A percentile compares a stretch with the other conserved stretches of the same genome.
Conservation (phyloP, 2,113 vertebrate species). For the Malaclemys terrapin region DNA sequence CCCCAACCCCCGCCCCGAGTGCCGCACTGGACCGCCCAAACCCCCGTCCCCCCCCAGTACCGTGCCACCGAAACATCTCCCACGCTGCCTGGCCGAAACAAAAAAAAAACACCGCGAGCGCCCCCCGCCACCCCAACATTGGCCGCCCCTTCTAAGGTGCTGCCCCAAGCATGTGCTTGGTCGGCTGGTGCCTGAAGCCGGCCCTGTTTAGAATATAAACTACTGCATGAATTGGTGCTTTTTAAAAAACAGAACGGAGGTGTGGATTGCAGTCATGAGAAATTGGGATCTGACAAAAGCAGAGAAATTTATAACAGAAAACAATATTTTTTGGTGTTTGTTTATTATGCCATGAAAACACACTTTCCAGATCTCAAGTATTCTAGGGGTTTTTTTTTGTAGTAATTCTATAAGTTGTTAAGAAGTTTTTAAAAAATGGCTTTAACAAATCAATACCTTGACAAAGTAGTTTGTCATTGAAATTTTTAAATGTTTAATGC, state of each 20-base stretch:
- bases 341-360: background rate
- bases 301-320: background rate
- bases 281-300: background rate
- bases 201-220: background rate
- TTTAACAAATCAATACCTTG: background rate
- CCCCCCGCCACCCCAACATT: too few relatives aligned
- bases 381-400: slow-evolving; percentile 1
- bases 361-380: background rate
- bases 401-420: background rate
- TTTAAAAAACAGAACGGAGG: background rate
- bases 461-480: background rate
- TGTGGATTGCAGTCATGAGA: background rate
- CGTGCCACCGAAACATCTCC: too few relatives aligned
- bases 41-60: too few relatives aligned
- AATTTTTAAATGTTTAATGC: slow-evolving; percentile 34
- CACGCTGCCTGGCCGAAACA: too few relatives aligned
- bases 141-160: too few relatives aligned
- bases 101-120: too few relatives aligned
- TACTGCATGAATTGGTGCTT: background rate
- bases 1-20: too few relatives aligned
- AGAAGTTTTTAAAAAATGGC: background rate
- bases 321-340: background rate
- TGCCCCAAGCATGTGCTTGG: too few relatives aligned
- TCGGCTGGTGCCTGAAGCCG: too few relatives aligned
- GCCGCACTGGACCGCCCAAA: too few relatives aligned